Conservation (phyloP, 2,797 vertebrate genomes). For the Epinephelus coioides region DNA sequence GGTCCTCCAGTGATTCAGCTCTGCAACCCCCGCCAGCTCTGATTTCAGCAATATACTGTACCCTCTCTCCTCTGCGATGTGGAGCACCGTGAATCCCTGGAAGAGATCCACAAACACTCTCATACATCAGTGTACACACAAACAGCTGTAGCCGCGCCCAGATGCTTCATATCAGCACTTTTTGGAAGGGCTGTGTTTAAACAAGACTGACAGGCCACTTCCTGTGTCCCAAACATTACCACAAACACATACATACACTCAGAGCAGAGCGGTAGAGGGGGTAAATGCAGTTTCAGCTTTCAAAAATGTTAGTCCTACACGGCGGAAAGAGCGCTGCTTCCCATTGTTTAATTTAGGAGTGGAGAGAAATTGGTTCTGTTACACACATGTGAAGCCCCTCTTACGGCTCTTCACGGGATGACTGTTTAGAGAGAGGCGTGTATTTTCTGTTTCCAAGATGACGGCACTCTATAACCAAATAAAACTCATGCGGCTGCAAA, state of each 20-base stretch:
- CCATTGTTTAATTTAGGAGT: conserved; percentile 32
- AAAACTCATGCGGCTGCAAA: conserved; percentile 42
- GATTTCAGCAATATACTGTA: conserved; percentile 62
- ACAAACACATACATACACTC: conserved; percentile 26
- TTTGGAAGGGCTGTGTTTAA: conserved; percentile 78
- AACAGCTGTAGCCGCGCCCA: conserved; percentile 73
- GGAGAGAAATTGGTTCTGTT: conserved; percentile 24
- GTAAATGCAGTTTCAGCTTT: conserved; percentile 15
- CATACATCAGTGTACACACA: conserved; percentile 37
- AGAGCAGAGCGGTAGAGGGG: neutral
- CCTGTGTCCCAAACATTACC: conserved; percentile 75
- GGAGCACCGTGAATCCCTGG: conserved; percentile 25
- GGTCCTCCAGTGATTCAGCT: conserved; percentile 79
- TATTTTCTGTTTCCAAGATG: conserved; percentile 56
- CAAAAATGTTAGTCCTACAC: conserved; percentile 15
- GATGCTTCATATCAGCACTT: conserved; percentile 81
- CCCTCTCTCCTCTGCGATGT: conserved; percentile 36
- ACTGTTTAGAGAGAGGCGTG: conserved; percentile 43
- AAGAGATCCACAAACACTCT: conserved; percentile 46
- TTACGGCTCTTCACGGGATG: conserved; percentile 1
- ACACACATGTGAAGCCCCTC: conserved; percentile 22
- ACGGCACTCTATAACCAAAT: conserved; percentile 37
- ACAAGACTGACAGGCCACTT: conserved; percentile 78
- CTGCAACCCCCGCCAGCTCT: conserved; percentile 60
- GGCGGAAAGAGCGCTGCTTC: conserved; percentile 24